A percentile compares a stretch with the other conserved stretches of the same genome.
Conservation (phyloP, 2,888 invertebrate genomes). For the Phyto melanocephala region DNA sequence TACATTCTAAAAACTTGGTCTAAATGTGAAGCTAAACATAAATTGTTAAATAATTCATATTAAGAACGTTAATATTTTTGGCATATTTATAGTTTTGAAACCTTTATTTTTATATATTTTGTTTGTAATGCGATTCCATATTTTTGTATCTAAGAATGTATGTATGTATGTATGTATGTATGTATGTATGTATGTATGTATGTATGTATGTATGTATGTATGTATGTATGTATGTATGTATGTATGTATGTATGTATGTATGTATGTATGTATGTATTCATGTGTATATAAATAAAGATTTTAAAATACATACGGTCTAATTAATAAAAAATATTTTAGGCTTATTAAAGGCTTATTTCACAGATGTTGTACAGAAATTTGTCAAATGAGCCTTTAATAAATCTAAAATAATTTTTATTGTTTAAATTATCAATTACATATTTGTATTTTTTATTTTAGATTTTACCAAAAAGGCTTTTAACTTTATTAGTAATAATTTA, state of each 20-base stretch:
- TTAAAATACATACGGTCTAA: too few relatives aligned
- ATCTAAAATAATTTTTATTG: neutral
- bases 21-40: neutral
- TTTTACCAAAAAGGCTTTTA: conserved; percentile 4
- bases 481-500: conserved; percentile 5
- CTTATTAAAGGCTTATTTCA: too few relatives aligned
- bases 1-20: neutral
- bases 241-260: too few relatives aligned
- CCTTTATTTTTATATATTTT: conserved; percentile 32
- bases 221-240: too few relatives aligned
- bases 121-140: conserved; percentile 1
- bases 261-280: neutral
- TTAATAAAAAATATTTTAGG: too few relatives aligned
- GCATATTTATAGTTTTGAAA: conserved; percentile 40
- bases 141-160: neutral
- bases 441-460: neutral
- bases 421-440: conserved; percentile 1
- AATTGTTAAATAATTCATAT: neutral
- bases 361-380: too few relatives aligned
- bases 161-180: neutral
- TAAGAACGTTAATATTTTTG: conserved; percentile 19
- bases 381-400: too few relatives aligned
- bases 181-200: too few relatives aligned
- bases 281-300: conserved; percentile 5
- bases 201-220: too few relatives aligned